These are phyloP conservation scores for Drosophila chauvacae DNA, from an alignment of 1,140 invertebrate species.

Conservation along the genomic window DNA sequence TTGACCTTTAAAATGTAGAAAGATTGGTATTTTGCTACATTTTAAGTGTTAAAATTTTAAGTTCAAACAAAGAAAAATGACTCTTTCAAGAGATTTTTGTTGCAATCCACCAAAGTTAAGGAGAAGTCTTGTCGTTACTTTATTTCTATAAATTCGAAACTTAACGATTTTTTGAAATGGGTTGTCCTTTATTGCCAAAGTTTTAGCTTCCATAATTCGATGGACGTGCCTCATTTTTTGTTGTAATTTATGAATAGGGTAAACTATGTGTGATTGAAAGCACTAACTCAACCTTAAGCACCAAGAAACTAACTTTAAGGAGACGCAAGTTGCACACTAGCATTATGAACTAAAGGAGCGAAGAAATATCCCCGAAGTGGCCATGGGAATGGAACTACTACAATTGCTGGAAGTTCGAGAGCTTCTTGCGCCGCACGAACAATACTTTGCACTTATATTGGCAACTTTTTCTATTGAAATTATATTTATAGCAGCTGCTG, in stretches of 20 bases:
- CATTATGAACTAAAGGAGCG: not conserved
- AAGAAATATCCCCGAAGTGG: slow-evolving; percentile 2
- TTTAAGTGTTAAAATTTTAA: not conserved
- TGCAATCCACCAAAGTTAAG: too few relatives aligned
- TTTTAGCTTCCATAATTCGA: not conserved
- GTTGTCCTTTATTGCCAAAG: not conserved
- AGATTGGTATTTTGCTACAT: not conserved
- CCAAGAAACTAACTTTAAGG: slow-evolving; percentile 9
- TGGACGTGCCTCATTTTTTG: not conserved
- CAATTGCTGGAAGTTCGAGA: slow-evolving; percentile 33
- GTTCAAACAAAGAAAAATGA: not conserved
- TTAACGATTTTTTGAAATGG: not conserved
- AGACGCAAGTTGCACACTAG: not conserved
- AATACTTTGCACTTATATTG: slow-evolving; percentile 51
- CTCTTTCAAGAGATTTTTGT: not conserved
- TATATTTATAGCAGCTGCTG: slow-evolving; percentile 50
- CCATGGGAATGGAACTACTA: slow-evolving; percentile 9
- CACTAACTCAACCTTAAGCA: not conserved
- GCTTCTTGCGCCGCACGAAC: slow-evolving; percentile 38
- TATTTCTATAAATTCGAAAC: not conserved
- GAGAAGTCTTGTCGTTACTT: not conserved
- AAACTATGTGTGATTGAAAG: not conserved
- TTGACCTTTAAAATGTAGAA: not conserved
- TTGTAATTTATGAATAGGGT: not conserved
- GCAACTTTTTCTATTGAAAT: slow-evolving; percentile 61